Conservation (phyloP, 2,113 vertebrate species). For the Todiramphus chloris region DNA sequence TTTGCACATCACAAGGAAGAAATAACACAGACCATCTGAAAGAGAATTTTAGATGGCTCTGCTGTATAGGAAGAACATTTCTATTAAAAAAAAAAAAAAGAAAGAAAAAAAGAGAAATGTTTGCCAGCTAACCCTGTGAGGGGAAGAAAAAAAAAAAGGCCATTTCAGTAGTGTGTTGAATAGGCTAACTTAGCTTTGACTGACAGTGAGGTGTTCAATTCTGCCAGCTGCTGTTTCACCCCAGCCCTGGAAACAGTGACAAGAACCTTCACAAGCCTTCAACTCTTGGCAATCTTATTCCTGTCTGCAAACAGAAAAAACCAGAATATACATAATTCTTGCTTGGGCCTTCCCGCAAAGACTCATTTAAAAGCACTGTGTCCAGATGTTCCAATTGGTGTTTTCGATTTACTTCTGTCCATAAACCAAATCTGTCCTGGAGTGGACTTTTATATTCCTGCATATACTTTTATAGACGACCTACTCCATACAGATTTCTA, state of each 20-base stretch:
- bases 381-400: slow-evolving; percentile 7
- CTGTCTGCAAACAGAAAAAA: not conserved
- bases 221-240: not conserved
- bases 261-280: not conserved
- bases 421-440: not conserved
- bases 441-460: not conserved
- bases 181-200: not conserved
- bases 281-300: not conserved
- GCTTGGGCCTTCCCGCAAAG: not conserved
- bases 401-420: slow-evolving; percentile 14
- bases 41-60: not conserved
- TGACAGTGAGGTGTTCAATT: not conserved
- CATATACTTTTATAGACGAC: not conserved
- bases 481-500: not conserved
- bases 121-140: not conserved
- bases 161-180: not conserved
- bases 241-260: not conserved
- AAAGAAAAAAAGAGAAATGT: not conserved
- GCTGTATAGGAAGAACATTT: not conserved
- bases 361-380: not conserved
- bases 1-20: not conserved
- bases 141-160: not conserved
- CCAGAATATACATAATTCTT: not conserved
- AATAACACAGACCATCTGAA: not conserved
- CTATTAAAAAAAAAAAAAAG: not conserved